phyloP scores from a whole-genome alignment of 1,140 invertebrate species.

The Nomia melanderi region DNA sequence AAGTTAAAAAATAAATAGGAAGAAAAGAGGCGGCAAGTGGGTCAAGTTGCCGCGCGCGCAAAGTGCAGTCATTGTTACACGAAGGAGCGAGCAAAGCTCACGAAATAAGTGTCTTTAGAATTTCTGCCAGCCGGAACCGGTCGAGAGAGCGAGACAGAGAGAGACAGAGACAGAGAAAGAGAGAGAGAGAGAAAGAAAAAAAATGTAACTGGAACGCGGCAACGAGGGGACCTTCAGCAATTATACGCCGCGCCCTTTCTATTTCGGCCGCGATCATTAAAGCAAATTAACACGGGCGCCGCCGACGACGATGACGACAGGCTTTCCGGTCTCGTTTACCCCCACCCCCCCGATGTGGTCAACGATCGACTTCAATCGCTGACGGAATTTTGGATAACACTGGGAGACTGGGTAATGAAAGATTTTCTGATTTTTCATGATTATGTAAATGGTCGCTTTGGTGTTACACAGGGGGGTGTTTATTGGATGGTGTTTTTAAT shows the following conservation, averaged over 20 bases:
- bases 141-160: too few relatives aligned
- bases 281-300: slow-evolving; percentile 22
- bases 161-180: too few relatives aligned
- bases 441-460: too few relatives aligned
- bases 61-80: slow-evolving; percentile 55
- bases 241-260: slow-evolving; percentile 14
- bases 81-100: slow-evolving; percentile 51
- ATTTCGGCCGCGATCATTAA: slow-evolving; percentile 36
- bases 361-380: neutral
- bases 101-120: slow-evolving; percentile 58
- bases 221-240: slow-evolving; percentile 18
- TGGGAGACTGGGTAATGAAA: too few relatives aligned
- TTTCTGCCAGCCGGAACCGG: slow-evolving; percentile 41
- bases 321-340: neutral
- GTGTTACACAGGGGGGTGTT: too few relatives aligned
- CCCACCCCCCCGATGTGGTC: neutral
- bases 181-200: neutral
- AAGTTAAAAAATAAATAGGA: slow-evolving; percentile 30
- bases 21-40: slow-evolving; percentile 37
- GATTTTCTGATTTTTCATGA: too few relatives aligned
- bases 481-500: too few relatives aligned
- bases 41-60: slow-evolving; percentile 50
- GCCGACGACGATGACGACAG: neutral
- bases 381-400: neutral
- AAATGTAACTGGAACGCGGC: slow-evolving; percentile 45